Base-by-base conservation (phyloP, 2,797 vertebrate genomes). In the Sebastiscus tertius region DNA sequence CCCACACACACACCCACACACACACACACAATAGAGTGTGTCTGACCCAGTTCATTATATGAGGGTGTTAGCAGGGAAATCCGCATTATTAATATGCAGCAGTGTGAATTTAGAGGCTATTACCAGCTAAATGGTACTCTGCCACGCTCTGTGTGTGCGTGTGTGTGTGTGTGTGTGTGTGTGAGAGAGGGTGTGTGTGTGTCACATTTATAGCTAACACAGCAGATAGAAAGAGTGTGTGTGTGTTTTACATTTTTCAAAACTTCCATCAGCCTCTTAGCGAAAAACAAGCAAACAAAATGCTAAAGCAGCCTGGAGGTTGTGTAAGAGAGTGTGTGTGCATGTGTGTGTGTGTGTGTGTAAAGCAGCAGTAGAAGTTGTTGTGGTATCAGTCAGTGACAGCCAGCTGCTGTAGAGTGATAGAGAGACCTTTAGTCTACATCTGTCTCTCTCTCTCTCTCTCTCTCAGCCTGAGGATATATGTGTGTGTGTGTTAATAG, bases 21-120 rank as follows among this genome's bases (percentile, higher is more conserved):
- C 52, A 73, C 20, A 14, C 39, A 13, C 56, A 70, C 13, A 65
- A 62, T 63, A 24, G 33, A 70, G 16, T 39, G 70, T 49, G 46
- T 75, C 26, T 85, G 87, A 88, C 89, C 84, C 78, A 77, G 73
- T 88, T 89, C 80, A 89, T 90, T 90, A 80, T 61, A 58, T 20
- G 64, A 80, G 79, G 68, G 61, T 79, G 75, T 89, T 84, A 83
- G 79, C n/a, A 18, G 39, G 66, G 33, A 88, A 90, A 93, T 87
- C 85, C 61, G 2, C 46, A 82, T 80, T 84, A 90, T 90, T 89
- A 85, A 81, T 79, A 82, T 85, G 46, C 49, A 52, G 83, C 80
- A 74, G 74, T 18, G 58, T 78, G 82, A 89, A 85, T 84, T 83
- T 59, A 78, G 68, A 84, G 82, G 59, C 74, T 84, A 87, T 89